phyloP scores from a whole-genome alignment of 2,888 invertebrate genomes.

The Anorthoa munda region DNA sequence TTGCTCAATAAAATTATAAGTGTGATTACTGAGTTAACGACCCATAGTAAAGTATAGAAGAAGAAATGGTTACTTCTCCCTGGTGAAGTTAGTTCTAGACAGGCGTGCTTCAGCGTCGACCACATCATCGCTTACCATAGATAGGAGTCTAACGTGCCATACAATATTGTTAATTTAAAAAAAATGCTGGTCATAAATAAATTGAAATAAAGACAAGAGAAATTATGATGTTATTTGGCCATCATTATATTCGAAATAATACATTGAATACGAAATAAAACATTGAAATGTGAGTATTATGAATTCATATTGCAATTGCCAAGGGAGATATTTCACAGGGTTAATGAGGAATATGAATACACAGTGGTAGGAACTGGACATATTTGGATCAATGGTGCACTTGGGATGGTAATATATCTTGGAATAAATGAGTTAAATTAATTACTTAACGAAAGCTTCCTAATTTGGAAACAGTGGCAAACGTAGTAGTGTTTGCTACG shows the following conservation, averaged over 20 bases:
- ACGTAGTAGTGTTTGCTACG: not conserved
- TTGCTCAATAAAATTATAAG: too few species aligned
- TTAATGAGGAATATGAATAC: slow-evolving; percentile 7
- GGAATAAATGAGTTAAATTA: slow-evolving; percentile 13
- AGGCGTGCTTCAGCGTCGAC: too few species aligned
- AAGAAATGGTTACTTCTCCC: too few species aligned
- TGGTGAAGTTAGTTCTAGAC: too few species aligned
- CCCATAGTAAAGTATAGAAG: too few species aligned
- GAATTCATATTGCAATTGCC: slow-evolving; percentile 8
- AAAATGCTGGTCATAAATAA: too few species aligned
- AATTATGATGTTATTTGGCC: not conserved
- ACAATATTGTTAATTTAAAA: too few species aligned
- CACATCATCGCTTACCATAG: too few species aligned
- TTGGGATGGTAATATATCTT: slow-evolving; percentile 19
- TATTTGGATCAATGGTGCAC: slow-evolving; percentile 21
- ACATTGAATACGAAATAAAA: not conserved
- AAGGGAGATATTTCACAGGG: slow-evolving; percentile 36
- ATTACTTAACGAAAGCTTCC: not conserved
- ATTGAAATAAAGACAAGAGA: too few species aligned
- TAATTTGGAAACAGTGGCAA: not conserved
- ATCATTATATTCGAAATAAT: not conserved
- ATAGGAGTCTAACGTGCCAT: too few species aligned
- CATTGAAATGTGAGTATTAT: slow-evolving; percentile 3
- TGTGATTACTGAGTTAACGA: too few species aligned
- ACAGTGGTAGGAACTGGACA: slow-evolving; percentile 8